Base-by-base conservation (phyloP, 2,888 invertebrate species). In the Punctoribates punctum region DNA sequence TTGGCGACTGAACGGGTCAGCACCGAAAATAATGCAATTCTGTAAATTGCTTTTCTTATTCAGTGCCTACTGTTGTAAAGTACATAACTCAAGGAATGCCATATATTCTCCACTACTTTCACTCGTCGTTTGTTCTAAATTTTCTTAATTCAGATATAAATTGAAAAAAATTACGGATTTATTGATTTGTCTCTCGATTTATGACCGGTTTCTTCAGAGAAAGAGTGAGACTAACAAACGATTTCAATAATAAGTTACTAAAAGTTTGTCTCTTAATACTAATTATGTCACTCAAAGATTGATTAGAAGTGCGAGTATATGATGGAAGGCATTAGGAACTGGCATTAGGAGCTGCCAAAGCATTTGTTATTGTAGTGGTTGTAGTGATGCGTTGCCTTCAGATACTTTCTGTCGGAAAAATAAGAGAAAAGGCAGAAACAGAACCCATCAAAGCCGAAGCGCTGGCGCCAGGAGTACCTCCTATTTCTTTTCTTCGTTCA, bases 401-500 rank as follows among this genome's bases (percentile, higher is more conserved):
- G 60, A 60, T 60, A 60, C 60, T 60, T 20, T 60, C 29, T 34
- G 67, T 67, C 38, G 67, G n/a, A 67, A 67, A 20, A 67, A 20
- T 67, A 67, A 38, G 42, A 67, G 67, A 67, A 42, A 67, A 67
- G 67, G 38, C 67, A 67, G 67, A 67, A 67, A 67, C 67, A 67
- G 67, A 38, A 48, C 72, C 48, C 72, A 72, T 72, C 72, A 72
- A 72, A 72, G 72, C 75, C 75, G 60, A 29, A 57, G 73, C 73
- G 62, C 60, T 73, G 73, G 73, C 73, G 62, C 57, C 73, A 73
- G 73, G 17, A 51, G 73, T 38, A 62, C 73, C 57, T 73, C 73
- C 62, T 73, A 60, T 73, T 73, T 73, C 73, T 57, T 73, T 62
- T 73, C 73, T 73, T 62, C 27, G 23, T n/a, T 72, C 72, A 72